Evolutionary conservation across 92 coral and sea anemone species (phyloP), one percentile per base, ranked within the genome.

Genomic region (Virgularia gustaviana): DNA sequence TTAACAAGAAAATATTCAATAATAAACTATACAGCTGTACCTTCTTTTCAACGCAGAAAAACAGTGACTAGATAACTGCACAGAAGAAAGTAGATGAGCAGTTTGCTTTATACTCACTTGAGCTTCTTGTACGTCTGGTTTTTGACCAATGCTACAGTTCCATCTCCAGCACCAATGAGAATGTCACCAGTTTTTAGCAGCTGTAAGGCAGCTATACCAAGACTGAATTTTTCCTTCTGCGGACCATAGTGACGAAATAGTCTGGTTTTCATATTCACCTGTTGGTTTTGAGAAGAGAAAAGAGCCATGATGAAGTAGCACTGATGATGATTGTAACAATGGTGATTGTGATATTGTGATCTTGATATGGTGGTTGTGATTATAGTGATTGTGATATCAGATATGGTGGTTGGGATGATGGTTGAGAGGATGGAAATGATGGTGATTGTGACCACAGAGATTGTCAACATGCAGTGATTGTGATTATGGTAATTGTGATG

Each of bases 111-210:
- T 9, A 23, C 47, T 12, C 56, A 51, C 63, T 61, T 61, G 55
- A 71, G 9, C 35, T 37, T 55, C 52, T 54, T 41, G 30, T 60
- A 33, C 1, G 75, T 68, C 12, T 68, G 44, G 25, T 44, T 68
- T 36, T 66, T 83, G 33, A 92, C 73, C 53, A 84, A 64, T 24
- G 96, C 98, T 25, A 92, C 89, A 2, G 96, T 89, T 9, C 98
- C 98, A 82, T 92, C 96, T 6, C 98, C 98, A 77, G 96, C 89
- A 32, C 99, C 99, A 64, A 89, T 83, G 65, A 94, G 39, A 27
- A 94, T 34, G n/a, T 84, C 86, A 24, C 94, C 94, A 54, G 83
- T 76, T 84, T 77, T 86, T 23, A 85, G 47, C 35, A 84, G 76
- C 45, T 88, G 90, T 27, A 94, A 58, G 0, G 96, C 80, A 56